Evolutionary conservation across 2,888 invertebrate genomes (phyloP).

Genomic region (Dinocampus coccinellae): DNA sequence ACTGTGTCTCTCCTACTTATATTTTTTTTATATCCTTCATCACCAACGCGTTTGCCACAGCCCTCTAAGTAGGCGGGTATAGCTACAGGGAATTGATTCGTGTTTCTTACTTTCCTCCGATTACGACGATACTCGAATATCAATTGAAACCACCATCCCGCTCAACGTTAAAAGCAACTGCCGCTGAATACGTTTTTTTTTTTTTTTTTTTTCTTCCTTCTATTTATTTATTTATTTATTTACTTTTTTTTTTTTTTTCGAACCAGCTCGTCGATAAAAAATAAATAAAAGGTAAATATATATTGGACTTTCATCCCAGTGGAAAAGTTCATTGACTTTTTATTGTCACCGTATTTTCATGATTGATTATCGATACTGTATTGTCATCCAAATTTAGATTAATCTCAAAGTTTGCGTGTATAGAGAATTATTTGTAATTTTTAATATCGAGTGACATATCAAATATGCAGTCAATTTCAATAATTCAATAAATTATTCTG

Average conservation of each 20-base stretch:
- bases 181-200: background rate
- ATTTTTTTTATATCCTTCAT: background rate
- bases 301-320: no score
- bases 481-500: conserved; percentile 16
- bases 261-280: no score
- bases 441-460: no score
- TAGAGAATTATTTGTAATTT: no score
- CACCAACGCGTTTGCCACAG: background rate
- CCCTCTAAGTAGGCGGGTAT: conserved; percentile 17
- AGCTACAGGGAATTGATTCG: conserved; percentile 50
- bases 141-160: conserved; percentile 43
- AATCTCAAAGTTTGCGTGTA: no score
- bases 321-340: no score
- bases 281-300: background rate
- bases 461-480: background rate
- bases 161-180: conserved; percentile 1
- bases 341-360: no score
- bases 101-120: conserved; percentile 53
- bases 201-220: no score
- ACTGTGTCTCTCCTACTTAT: background rate
- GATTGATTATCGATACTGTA: no score
- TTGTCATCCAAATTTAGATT: no score
- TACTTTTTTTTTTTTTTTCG: no score
- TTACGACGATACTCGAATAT: conserved; percentile 53
- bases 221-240: no score